Evolutionary conservation across 1,140 invertebrate species (phyloP), one percentile per base, ranked within the genome.

Genomic region (Phthorimaea operculella): DNA sequence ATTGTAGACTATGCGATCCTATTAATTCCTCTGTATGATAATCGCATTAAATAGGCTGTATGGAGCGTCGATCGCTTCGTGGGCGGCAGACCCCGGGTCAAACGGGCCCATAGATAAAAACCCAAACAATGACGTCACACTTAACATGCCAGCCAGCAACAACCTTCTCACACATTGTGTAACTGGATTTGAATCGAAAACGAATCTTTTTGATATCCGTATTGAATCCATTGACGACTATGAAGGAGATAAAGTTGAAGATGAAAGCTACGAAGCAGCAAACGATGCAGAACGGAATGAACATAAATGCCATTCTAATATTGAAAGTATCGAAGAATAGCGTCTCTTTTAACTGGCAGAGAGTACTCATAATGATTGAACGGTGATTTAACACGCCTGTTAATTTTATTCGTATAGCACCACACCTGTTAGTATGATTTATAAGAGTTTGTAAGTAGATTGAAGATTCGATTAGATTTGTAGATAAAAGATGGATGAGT

Each of bases 71-170:
- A 39, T 39, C 36, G 33, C 70, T 34, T 70, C 77, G 75, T 80
- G 77, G 70, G 77, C 68, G 77, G 77, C 62, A 71, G 66, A 63
- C 66, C 57, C 33, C 58, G 60, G 76, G 76, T 79, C 76, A 78
- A 80, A 75, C 69, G 71, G 66, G 36, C 8, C 68, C 70, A 69
- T 75, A 78, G 74, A 78, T 74, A 75, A 75, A 70, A 73, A 73
- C 64, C 62, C 51, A 66, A 68, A 70, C 65, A 71, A 63, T 75
- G 75, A 76, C 70, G 66, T 72, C 64, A 71, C 54, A 39, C 21
- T 28, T 28, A 28, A 28, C 21, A 28, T 28, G 21, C 21, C 21
- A 28, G 21, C 21, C 2, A 28, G 21, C 21, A 28, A 28, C 21
- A 28, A 28, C 21, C 21, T 28, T 28, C 21, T 28, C 21, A 28